These are phyloP conservation scores for Vultur gryphus DNA, from an alignment of 2,797 vertebrate species.

Conservation along the genomic window DNA sequence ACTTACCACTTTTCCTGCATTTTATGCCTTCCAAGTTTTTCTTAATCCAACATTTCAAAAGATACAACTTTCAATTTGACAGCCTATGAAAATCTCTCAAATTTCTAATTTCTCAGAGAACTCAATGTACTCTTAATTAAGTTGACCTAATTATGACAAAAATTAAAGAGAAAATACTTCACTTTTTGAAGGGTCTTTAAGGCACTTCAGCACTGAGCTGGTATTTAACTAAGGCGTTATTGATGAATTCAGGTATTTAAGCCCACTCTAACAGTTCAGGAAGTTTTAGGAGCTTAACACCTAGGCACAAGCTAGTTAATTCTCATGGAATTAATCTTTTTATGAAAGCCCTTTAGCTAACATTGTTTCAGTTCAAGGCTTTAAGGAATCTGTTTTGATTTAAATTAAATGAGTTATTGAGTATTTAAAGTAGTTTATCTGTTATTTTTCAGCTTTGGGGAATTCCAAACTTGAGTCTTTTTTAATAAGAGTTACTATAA, in stretches of 20 bases:
- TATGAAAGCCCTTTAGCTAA: slow-evolving; percentile 6
- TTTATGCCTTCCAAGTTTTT: background rate
- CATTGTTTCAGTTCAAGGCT: background rate
- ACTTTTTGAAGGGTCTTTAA: background rate
- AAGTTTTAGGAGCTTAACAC: slow-evolving; percentile 5
- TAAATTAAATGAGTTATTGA: background rate
- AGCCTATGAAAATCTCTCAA: background rate
- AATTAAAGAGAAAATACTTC: background rate
- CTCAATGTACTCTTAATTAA: background rate
- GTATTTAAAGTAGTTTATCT: slow-evolving; percentile 4
- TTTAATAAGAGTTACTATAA: background rate
- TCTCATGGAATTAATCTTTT: background rate
- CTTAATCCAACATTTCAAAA: background rate
- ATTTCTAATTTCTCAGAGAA: background rate
- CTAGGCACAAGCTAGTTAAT: background rate
- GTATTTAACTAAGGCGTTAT: background rate
- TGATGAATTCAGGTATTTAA: slow-evolving; percentile 5
- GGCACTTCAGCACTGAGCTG: background rate
- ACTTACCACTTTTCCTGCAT: background rate
- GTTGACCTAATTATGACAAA: slow-evolving; percentile 1
- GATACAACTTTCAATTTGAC: background rate
- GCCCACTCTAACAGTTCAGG: background rate
- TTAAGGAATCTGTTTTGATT: background rate
- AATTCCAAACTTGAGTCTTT: background rate
- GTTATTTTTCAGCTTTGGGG: background rate